These are phyloP conservation scores for Adela reaumurella DNA, from an alignment of 2,888 invertebrate species.

Conservation along the genomic window DNA sequence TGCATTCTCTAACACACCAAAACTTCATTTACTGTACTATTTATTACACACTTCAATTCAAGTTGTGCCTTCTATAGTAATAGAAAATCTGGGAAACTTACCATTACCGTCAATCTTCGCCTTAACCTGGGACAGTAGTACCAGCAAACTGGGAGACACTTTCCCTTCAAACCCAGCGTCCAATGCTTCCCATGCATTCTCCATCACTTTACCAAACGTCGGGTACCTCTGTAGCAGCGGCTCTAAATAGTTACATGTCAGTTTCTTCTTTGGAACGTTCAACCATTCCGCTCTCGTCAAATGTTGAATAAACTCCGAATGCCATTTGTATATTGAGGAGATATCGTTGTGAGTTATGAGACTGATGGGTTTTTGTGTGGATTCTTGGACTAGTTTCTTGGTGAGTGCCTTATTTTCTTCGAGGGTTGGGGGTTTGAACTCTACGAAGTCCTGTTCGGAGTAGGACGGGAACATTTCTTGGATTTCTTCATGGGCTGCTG, in stretches of 20 bases:
- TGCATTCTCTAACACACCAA: too few species aligned
- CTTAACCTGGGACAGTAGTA: slow-evolving; percentile 52
- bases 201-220: slow-evolving; percentile 52
- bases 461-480: slow-evolving; percentile 67
- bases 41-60: too few species aligned
- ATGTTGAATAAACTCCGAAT: slow-evolving; percentile 56
- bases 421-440: slow-evolving; percentile 53
- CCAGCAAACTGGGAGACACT: slow-evolving; percentile 54
- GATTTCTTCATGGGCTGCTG: slow-evolving; percentile 62
- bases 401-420: slow-evolving; percentile 39
- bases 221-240: slow-evolving; percentile 59
- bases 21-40: too few species aligned
- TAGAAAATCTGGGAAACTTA: too few species aligned
- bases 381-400: slow-evolving; percentile 15
- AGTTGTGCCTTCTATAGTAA: too few species aligned
- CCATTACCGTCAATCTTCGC: slow-evolving; percentile 43
- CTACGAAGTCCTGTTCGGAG: slow-evolving; percentile 66
- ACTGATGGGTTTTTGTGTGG: slow-evolving; percentile 21
- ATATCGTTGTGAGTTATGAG: slow-evolving; percentile 54
- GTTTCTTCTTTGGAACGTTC: slow-evolving; percentile 30
- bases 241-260: slow-evolving; percentile 32
- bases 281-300: slow-evolving; percentile 62
- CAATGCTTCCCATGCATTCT: slow-evolving; percentile 46
- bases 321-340: slow-evolving; percentile 56
- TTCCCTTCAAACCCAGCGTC: slow-evolving; percentile 51